phyloP scores from a whole-genome alignment of 1,140 invertebrate species.

The Apis laboriosa region DNA sequence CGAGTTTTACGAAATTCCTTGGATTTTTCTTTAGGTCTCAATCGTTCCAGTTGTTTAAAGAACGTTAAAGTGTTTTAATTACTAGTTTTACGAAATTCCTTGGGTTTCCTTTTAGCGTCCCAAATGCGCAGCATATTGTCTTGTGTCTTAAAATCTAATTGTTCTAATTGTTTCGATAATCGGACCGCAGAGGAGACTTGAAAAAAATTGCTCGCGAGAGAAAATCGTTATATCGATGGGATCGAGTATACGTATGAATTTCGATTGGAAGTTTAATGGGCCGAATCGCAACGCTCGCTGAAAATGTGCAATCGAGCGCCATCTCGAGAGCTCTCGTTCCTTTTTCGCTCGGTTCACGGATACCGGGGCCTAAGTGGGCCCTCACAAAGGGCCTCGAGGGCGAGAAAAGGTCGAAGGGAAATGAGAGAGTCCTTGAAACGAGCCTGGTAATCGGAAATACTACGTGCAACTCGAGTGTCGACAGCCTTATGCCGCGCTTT shows the following conservation, averaged over 20 bases:
- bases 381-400: conserved; percentile 36
- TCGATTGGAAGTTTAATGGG: conserved; percentile 57
- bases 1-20: too few relatives aligned
- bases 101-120: too few relatives aligned
- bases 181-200: not conserved
- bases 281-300: conserved; percentile 20
- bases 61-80: too few relatives aligned
- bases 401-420: conserved; percentile 26
- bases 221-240: not conserved
- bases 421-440: conserved; percentile 44
- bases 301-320: conserved; percentile 56
- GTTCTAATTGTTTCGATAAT: not conserved
- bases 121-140: too few relatives aligned
- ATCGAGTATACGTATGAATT: conserved; percentile 38
- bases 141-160: too few relatives aligned
- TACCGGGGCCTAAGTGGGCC: conserved; percentile 35
- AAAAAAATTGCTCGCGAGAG: not conserved
- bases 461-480: conserved; percentile 29
- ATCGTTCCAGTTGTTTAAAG: too few relatives aligned
- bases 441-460: conserved; percentile 42
- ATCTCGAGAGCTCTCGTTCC: conserved; percentile 36
- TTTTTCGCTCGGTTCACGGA: conserved; percentile 34
- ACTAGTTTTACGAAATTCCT: too few relatives aligned
- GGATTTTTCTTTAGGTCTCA: too few relatives aligned
- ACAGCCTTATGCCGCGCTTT: conserved; percentile 35